A percentile compares a stretch with the other conserved stretches of the same genome.
phyloP scores from a whole-genome alignment of 2,797 vertebrate genomes.

The Peromyscus melanophrys region DNA sequence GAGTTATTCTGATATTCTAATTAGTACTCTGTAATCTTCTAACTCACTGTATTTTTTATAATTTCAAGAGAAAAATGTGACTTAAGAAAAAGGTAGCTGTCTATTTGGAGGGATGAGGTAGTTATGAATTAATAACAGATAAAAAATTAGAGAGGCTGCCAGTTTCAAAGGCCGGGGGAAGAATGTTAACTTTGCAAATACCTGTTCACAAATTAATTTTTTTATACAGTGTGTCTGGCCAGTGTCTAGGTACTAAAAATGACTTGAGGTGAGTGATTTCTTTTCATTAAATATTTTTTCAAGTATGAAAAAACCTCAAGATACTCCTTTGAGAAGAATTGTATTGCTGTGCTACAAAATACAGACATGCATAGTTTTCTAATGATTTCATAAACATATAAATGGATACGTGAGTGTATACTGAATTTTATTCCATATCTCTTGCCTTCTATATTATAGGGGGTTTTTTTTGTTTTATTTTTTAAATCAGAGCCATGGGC shows the following conservation, averaged over 20 bases:
- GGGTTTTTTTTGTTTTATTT: neutral
- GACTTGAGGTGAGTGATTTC: constrained; percentile 40
- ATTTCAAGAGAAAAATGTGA: constrained; percentile 51
- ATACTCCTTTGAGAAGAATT: constrained; percentile 35
- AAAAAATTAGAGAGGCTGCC: constrained; percentile 13
- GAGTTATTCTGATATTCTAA: constrained; percentile 43
- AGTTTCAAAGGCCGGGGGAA: constrained; percentile 44
- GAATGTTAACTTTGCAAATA: constrained; percentile 63
- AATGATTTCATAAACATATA: neutral
- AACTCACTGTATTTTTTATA: constrained; percentile 29
- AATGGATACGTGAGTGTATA: constrained; percentile 3
- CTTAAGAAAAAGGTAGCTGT: constrained; percentile 13
- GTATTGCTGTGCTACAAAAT: neutral
- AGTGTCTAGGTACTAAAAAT: constrained; percentile 52
- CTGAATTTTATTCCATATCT: neutral
- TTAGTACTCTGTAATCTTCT: constrained; percentile 1
- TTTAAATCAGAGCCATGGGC: neutral
- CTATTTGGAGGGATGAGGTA: constrained; percentile 42
- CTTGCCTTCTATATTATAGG: constrained; percentile 44
- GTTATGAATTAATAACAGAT: constrained; percentile 54
- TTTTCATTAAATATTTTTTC: constrained; percentile 53
- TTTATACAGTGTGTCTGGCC: constrained; percentile 33
- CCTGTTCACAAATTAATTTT: constrained; percentile 55
- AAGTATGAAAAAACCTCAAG: constrained; percentile 17
- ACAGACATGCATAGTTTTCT: constrained; percentile 19